Conservation (phyloP, 2,113 vertebrate genomes). For the Phylloscopus whistleri region DNA sequence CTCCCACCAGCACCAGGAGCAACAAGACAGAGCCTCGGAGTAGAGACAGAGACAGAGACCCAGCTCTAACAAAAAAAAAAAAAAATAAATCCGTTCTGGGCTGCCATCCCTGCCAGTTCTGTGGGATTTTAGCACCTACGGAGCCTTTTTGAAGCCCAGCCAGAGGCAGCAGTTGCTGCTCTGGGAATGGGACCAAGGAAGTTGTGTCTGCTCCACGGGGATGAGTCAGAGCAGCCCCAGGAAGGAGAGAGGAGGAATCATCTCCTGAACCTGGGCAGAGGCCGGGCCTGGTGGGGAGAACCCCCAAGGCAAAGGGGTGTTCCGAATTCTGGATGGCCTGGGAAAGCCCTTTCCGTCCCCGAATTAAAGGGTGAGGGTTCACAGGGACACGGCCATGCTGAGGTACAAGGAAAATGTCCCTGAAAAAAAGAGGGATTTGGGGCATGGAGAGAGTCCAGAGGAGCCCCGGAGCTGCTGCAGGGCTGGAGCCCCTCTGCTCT, state of each 20-base stretch:
- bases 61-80: neutral
- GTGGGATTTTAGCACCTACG: neutral
- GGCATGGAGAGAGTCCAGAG: neutral
- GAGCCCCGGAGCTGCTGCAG: fast-evolving
- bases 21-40: neutral
- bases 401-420: neutral
- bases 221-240: neutral
- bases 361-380: neutral
- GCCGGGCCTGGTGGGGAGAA: neutral
- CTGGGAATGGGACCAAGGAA: constrained; percentile 17
- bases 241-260: neutral
- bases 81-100: neutral
- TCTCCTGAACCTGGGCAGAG: neutral
- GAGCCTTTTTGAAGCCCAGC: neutral
- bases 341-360: neutral
- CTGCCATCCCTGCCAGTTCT: neutral
- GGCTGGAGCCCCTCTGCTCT: neutral
- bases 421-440: neutral
- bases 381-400: fast-evolving
- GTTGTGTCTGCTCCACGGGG: neutral
- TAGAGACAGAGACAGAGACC: neutral
- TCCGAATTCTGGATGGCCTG: neutral
- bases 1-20: neutral
- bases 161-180: neutral
- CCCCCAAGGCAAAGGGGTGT: neutral